Evolutionary conservation across 2,888 invertebrate species (phyloP).

Genomic region (Plusia festucae): DNA sequence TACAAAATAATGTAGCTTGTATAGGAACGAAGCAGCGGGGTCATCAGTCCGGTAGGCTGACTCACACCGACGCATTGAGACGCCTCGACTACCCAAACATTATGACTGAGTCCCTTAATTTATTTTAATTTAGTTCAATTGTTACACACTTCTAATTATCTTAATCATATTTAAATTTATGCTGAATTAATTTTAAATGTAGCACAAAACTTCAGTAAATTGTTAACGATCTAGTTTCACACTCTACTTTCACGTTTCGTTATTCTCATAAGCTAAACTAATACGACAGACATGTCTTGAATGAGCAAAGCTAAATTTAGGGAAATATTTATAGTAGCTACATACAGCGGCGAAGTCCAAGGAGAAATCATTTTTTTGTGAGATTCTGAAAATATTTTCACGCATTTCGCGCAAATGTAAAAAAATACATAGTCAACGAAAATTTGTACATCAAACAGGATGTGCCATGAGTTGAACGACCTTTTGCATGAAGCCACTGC

Average conservation of each 20-base stretch:
- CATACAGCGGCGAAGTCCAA: constrained; percentile 9
- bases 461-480: constrained; percentile 79
- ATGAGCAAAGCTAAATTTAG: constrained; percentile 34
- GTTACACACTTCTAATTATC: constrained; percentile 22
- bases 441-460: constrained; percentile 70
- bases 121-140: constrained; percentile 34
- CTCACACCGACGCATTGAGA: constrained; percentile 66
- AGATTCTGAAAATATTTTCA: not conserved
- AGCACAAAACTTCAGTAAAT: constrained; percentile 29
- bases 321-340: constrained; percentile 21
- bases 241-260: constrained; percentile 39
- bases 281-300: constrained; percentile 36
- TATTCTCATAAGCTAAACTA: constrained; percentile 37
- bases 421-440: constrained; percentile 32
- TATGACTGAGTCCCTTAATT: constrained; percentile 43
- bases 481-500: constrained; percentile 70
- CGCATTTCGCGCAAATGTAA: not conserved
- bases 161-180: constrained; percentile 26
- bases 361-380: constrained; percentile 3
- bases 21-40: constrained; percentile 67
- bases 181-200: constrained; percentile 30
- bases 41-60: constrained; percentile 79
- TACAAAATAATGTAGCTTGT: constrained; percentile 65
- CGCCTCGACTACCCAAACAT: constrained; percentile 47
- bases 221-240: constrained; percentile 40